Percentiles rank a stretch among this genome's conserved stretches.
Conservation (phyloP, 2,113 vertebrate genomes). For the Charina bottae region DNA sequence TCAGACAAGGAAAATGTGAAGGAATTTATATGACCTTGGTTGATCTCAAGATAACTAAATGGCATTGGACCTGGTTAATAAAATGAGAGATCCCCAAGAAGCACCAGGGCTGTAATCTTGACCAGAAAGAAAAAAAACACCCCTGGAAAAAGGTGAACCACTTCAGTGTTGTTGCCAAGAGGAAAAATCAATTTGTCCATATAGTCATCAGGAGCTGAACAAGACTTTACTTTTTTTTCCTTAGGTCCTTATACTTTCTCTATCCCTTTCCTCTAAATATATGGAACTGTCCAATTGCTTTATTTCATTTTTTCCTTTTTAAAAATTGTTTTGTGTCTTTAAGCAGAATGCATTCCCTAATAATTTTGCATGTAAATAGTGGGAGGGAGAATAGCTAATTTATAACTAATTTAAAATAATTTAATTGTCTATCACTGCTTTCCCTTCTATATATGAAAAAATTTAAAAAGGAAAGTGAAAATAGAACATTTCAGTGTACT, state of each 20-base stretch:
- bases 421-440: neutral
- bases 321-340: neutral
- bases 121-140: neutral
- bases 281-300: neutral
- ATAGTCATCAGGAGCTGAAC: neutral
- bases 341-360: neutral
- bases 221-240: neutral
- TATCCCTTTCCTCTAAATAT: neutral
- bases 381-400: neutral
- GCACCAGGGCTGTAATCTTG: neutral
- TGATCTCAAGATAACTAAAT: neutral
- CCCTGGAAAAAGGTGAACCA: neutral
- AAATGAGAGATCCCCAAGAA: neutral
- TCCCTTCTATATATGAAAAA: neutral
- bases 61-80: neutral
- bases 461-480: neutral
- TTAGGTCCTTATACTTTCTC: neutral
- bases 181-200: neutral
- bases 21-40: neutral
- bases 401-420: neutral
- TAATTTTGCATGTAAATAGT: neutral
- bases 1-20: neutral
- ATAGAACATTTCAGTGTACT: neutral
- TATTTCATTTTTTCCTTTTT: neutral
- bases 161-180: neutral